phyloP scores from a whole-genome alignment of 2,888 invertebrate genomes.

The Cryptocephalus primarius region DNA sequence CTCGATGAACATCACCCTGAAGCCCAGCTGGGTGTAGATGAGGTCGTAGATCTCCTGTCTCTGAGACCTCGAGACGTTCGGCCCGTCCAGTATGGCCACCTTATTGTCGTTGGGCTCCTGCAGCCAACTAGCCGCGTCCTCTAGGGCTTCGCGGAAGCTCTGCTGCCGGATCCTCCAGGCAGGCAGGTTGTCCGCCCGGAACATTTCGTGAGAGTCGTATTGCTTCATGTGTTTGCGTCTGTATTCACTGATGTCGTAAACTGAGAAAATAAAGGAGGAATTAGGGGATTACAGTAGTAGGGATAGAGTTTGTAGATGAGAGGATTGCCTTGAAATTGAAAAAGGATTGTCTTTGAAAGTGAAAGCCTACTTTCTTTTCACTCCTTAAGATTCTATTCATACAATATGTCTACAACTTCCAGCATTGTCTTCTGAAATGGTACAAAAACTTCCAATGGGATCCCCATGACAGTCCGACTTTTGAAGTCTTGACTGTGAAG shows the following conservation, averaged over 20 bases:
- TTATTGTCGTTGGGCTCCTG: constrained; percentile 53
- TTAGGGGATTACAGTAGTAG: too few relatives aligned
- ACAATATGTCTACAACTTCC: too few relatives aligned
- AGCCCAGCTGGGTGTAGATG: constrained; percentile 60
- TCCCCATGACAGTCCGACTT: too few relatives aligned
- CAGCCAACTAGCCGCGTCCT: constrained; percentile 76
- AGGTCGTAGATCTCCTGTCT: constrained; percentile 66
- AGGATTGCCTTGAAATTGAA: too few relatives aligned
- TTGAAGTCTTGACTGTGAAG: too few relatives aligned
- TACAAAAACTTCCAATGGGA: too few relatives aligned
- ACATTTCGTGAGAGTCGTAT: constrained; percentile 79
- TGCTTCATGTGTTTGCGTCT: constrained; percentile 70
- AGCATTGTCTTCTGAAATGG: too few relatives aligned
- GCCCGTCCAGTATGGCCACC: constrained; percentile 72
- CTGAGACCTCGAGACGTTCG: constrained; percentile 76
- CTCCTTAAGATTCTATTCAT: too few relatives aligned
- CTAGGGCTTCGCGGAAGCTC: constrained; percentile 74
- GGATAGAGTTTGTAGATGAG: too few relatives aligned
- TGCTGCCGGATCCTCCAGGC: constrained; percentile 71
- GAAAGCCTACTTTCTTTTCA: too few relatives aligned
- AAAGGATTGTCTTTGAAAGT: too few relatives aligned
- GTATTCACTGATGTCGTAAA: constrained; percentile 89
- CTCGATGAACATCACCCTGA: constrained; percentile 84
- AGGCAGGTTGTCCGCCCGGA: constrained; percentile 73
- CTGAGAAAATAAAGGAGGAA: constrained; percentile 41